Conservation (phyloP, 1,140 invertebrate genomes). For the Drosophila obscura region DNA sequence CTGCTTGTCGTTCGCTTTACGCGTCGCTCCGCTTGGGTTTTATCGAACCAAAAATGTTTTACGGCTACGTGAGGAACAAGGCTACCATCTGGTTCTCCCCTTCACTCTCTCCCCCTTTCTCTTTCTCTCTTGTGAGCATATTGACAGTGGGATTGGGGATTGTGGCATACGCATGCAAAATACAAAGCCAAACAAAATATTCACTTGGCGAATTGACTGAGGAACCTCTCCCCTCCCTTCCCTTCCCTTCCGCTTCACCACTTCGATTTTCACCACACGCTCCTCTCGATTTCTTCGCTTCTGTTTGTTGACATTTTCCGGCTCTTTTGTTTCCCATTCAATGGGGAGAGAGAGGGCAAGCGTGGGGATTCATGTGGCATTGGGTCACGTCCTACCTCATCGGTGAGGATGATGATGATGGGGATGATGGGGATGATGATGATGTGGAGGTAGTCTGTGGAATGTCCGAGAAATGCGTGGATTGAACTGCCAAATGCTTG, state of each 20-base stretch:
- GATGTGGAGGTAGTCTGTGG: conserved; percentile 8
- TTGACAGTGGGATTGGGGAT: conserved; percentile 56
- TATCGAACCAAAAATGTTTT: conserved; percentile 50
- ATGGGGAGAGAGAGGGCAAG: neutral
- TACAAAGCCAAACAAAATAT: conserved; percentile 58
- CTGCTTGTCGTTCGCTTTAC: conserved; percentile 26
- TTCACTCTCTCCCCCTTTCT: neutral
- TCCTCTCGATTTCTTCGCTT: conserved; percentile 19
- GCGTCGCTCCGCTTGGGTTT: conserved; percentile 18
- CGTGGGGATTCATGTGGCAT: conserved; percentile 7
- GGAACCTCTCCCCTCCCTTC: neutral
- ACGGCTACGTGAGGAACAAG: conserved; percentile 50
- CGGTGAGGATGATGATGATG: conserved; percentile 38
- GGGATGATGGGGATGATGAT: conserved; percentile 23
- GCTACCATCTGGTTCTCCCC: conserved; percentile 6
- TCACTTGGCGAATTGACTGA: conserved; percentile 57
- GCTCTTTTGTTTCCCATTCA: conserved; percentile 40
- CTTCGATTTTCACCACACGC: neutral
- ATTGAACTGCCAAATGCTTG: conserved; percentile 15
- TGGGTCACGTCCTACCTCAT: conserved; percentile 49
- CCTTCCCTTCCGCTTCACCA: neutral
- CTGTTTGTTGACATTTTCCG: conserved; percentile 49
- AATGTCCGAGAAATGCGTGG: conserved; percentile 11
- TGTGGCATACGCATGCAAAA: conserved; percentile 56
- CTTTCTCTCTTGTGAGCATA: conserved; percentile 18